Evolutionary conservation across 2,797 vertebrate species (phyloP).

Genomic region (Karalla daura): DNA sequence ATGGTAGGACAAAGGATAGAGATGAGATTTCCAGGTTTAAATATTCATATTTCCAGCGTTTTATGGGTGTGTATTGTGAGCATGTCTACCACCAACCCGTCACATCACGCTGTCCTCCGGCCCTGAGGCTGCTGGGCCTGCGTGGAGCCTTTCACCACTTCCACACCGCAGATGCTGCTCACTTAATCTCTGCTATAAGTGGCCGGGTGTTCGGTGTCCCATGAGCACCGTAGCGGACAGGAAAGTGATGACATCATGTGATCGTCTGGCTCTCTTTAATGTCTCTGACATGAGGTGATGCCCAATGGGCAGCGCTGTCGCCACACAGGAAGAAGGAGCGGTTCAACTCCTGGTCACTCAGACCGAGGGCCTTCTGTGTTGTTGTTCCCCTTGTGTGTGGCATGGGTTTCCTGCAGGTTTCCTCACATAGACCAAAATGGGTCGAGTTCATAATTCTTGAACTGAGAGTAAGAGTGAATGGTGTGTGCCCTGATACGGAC

Average conservation of each 20-base stretch:
- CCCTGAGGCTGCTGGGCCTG: not conserved
- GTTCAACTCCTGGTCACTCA: no score
- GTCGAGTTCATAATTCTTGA: no score
- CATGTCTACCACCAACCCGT: not conserved
- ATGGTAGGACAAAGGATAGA: not conserved
- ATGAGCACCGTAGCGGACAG: slow-evolving; percentile 24
- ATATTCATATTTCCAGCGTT: slow-evolving; percentile 5
- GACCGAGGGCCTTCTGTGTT: no score
- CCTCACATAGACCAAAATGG: no score
- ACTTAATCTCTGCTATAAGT: slow-evolving; percentile 54
- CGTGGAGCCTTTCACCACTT: not conserved
- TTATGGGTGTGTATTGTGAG: not conserved
- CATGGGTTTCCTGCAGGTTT: no score
- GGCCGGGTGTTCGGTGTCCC: slow-evolving; percentile 39
- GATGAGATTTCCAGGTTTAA: not conserved
- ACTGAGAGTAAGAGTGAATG: no score
- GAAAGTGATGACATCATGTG: slow-evolving; percentile 59
- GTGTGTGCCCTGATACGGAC: slow-evolving; percentile 18
- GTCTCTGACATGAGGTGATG: slow-evolving; percentile 21
- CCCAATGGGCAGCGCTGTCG: no score
- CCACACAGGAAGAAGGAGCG: no score
- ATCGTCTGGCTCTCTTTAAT: slow-evolving; percentile 29
- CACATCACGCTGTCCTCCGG: not conserved
- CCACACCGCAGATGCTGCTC: slow-evolving; percentile 3
- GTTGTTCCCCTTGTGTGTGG: no score